These are phyloP conservation scores for Drosophila auraria DNA, from an alignment of 1,140 invertebrate genomes.

Conservation along the genomic window DNA sequence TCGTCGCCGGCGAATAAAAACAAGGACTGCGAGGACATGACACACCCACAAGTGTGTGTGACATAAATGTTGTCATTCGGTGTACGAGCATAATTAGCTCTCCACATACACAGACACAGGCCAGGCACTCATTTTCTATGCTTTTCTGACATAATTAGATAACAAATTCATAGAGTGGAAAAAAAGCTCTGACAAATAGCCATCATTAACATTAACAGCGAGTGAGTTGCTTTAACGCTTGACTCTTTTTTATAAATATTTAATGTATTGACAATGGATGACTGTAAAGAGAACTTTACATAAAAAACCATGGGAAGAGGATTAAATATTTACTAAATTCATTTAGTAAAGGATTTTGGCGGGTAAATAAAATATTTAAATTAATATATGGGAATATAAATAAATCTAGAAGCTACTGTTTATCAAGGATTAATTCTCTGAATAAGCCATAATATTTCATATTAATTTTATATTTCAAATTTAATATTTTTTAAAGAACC, in stretches of 20 bases:
- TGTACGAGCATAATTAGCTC: conserved; percentile 41
- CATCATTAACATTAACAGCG: conserved; percentile 29
- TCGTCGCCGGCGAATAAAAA: conserved; percentile 36
- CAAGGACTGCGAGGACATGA: conserved; percentile 14
- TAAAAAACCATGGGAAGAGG: not conserved
- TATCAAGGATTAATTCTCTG: too few species aligned
- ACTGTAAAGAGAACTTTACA: not conserved
- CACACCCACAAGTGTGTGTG: conserved; percentile 12
- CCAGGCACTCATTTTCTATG: conserved; percentile 10
- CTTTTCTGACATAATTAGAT: conserved; percentile 50
- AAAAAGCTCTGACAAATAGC: conserved; percentile 30
- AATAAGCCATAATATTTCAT: not conserved
- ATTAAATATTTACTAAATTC: conserved; percentile 12
- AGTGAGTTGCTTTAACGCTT: conserved; percentile 13
- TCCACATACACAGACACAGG: conserved; percentile 3
- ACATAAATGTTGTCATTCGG: conserved; percentile 33
- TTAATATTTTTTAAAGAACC: too few species aligned
- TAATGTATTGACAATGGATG: not conserved
- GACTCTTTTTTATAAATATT: conserved; percentile 7
- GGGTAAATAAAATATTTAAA: too few species aligned
- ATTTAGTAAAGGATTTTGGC: not conserved
- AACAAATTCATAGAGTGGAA: conserved; percentile 10
- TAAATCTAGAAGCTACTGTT: too few species aligned
- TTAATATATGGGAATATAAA: too few species aligned
- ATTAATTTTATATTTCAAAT: too few species aligned